Evolutionary conservation across 2,113 vertebrate genomes (phyloP).

Genomic region (Brienomyrus longianalis): DNA sequence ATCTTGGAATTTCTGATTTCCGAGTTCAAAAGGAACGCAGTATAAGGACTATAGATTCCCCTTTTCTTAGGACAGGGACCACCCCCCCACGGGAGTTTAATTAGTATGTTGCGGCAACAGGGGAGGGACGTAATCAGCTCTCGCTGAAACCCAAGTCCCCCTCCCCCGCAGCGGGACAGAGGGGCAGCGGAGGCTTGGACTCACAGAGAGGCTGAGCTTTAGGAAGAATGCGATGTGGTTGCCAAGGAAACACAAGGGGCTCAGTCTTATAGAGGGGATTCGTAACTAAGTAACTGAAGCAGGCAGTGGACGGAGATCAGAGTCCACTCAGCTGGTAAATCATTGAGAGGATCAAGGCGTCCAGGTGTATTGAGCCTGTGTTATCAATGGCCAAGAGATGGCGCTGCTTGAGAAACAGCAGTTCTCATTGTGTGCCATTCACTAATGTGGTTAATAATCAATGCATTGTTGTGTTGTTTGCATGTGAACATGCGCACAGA

Average conservation of each 20-base stretch:
- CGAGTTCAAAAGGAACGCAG: not conserved
- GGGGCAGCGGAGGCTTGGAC: slow-evolving; percentile 41
- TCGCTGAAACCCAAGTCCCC: slow-evolving; percentile 43
- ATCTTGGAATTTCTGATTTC: not conserved
- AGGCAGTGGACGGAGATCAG: slow-evolving; percentile 45
- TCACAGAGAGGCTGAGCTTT: slow-evolving; percentile 54
- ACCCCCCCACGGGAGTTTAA: not conserved
- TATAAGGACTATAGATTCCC: not conserved
- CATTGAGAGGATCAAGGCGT: slow-evolving; percentile 35
- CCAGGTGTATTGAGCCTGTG: not conserved
- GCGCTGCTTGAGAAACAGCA: not conserved
- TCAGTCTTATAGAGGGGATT: slow-evolving; percentile 63
- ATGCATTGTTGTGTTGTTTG: not conserved
- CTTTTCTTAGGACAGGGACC: not conserved
- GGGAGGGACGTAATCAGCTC: slow-evolving; percentile 33
- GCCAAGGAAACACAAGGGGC: slow-evolving; percentile 68
- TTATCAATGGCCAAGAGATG: slow-evolving; percentile 22
- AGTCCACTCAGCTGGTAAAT: slow-evolving; percentile 52
- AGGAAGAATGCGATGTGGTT: slow-evolving; percentile 64
- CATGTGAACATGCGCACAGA: not conserved
- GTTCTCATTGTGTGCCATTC: not conserved
- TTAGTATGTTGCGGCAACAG: slow-evolving; percentile 34
- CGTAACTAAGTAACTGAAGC: slow-evolving; percentile 76
- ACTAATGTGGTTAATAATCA: not conserved
- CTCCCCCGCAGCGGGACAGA: slow-evolving; percentile 40